Percentiles rank a stretch among this genome's conserved stretches.
Conservation (phyloP, 1,140 invertebrate species). For the Orchestia grillus region DNA sequence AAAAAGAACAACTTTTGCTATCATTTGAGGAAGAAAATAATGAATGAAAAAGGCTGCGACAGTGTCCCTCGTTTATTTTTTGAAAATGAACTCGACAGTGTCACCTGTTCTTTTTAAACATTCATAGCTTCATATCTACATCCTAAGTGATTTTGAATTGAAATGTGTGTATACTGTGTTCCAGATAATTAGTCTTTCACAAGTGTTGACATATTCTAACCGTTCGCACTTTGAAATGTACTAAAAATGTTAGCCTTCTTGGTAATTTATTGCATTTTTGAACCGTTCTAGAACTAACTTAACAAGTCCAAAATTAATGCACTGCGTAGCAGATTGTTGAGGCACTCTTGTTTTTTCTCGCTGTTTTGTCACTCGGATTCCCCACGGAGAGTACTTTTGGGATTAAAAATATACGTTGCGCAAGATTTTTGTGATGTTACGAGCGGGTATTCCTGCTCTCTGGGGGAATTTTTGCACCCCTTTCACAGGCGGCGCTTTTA, state of each 20-base stretch:
- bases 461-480: neutral
- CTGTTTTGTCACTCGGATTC: neutral
- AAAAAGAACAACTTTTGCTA: neutral
- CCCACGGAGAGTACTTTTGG: constrained; percentile 1
- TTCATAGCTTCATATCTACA: neutral
- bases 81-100: too few relatives aligned
- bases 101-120: neutral
- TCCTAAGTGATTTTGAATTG: neutral
- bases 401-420: constrained; percentile 7
- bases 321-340: neutral
- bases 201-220: neutral
- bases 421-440: neutral
- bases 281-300: neutral
- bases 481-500: constrained; percentile 11
- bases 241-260: neutral
- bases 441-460: neutral
- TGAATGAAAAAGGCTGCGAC: neutral
- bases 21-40: neutral
- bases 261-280: neutral
- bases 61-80: too few relatives aligned
- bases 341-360: neutral
- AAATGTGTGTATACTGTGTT: neutral
- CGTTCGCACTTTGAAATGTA: neutral
- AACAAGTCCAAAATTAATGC: neutral
- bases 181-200: neutral